Evolutionary conservation across 2,888 invertebrate genomes (phyloP), one percentile per base, ranked within the genome.

Genomic region (Phasia obesa): DNA sequence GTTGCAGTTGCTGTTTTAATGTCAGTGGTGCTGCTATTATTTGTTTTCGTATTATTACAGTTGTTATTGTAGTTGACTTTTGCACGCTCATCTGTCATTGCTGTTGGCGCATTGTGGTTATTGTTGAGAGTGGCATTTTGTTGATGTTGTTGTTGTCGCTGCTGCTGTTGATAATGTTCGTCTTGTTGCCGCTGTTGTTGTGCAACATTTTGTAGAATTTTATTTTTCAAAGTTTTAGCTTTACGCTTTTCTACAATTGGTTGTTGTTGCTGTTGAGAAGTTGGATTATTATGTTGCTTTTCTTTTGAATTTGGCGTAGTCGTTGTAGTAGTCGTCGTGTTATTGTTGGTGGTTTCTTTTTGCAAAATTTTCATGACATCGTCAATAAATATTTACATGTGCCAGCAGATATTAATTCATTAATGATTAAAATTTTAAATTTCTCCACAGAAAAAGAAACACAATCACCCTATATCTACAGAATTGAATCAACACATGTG

Each of bases 31-130:
- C 57, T 86, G 69, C 55, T 85, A 80, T 67, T 86, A 79, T 84
- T 89, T 84, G 84, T 94, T 92, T 94, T 88, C 81, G 84, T 94
- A 92, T 94, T 94, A 93, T 94, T 94, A 92, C 94, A 57, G n/a
- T 42, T 93, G 92, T 94, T 94, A 93, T 94, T 94, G 85, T 86
- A 86, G 81, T 80, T 86, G 84, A 87, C 85, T 86, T 86, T 86
- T 86, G 87, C 87, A 86, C 87, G 88, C 93, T 95, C 93, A 91
- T 93, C 93, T 92, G 92, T 93, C 93, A 93, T 93, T 93, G 93
- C 93, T 92, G 92, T 92, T 90, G 92, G 93, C 94, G 94, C 94
- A 62, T 35, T 94, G 93, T 93, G 93, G 93, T 94, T 93, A 81
- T 86, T 87, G 85, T 86, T 70, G 84, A 82, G 86, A 87, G 19